These are phyloP conservation scores for Eulithis prunata DNA, from an alignment of 2,888 invertebrate genomes.

Conservation along the genomic window DNA sequence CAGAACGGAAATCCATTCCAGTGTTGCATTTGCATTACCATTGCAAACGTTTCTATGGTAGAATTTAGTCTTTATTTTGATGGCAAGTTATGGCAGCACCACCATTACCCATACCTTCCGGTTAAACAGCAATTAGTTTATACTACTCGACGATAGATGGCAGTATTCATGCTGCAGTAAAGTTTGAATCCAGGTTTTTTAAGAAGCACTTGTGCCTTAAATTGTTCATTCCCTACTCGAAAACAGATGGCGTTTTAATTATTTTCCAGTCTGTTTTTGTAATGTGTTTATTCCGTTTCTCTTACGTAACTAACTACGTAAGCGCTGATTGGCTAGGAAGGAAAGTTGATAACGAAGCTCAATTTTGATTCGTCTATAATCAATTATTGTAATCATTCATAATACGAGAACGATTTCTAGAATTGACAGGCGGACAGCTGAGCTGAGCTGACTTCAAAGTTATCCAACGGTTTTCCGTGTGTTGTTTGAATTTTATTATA, in stretches of 20 bases:
- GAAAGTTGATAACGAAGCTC: too few species aligned
- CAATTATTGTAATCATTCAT: too few species aligned
- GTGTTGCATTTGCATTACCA: too few species aligned
- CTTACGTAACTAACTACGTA: too few species aligned
- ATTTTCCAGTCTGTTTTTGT: too few species aligned
- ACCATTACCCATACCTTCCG: background rate
- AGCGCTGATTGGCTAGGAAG: too few species aligned
- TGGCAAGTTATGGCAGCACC: background rate
- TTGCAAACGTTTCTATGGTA: conserved; percentile 8
- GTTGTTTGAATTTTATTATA: conserved; percentile 3
- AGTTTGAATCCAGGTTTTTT: background rate
- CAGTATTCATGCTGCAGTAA: background rate
- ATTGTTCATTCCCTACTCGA: too few species aligned
- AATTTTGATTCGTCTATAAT: too few species aligned
- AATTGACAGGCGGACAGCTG: background rate
- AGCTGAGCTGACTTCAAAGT: background rate
- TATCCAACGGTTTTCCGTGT: conserved; percentile 1
- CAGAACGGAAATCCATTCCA: background rate
- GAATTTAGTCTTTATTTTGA: background rate
- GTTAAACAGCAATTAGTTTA: background rate
- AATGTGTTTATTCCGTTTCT: too few species aligned
- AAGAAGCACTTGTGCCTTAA: background rate
- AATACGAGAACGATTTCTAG: background rate
- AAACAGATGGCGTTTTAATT: too few species aligned
- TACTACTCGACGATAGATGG: background rate